A percentile compares a stretch with the other conserved stretches of the same genome.
Conservation (phyloP, 2,113 vertebrate species). For the Sclerurus mexicanus region DNA sequence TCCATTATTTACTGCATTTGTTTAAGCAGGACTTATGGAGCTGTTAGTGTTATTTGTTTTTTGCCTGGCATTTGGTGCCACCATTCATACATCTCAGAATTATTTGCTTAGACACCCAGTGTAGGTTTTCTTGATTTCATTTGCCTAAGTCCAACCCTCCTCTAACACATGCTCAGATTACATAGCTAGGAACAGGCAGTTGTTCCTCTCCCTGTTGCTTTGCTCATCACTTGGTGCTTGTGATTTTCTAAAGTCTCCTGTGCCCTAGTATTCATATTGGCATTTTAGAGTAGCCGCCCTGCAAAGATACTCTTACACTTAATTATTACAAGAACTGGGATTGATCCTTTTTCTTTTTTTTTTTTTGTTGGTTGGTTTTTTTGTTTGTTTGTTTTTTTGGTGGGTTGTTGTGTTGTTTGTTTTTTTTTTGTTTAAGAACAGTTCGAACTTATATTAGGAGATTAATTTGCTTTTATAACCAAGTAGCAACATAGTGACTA, state of each 20-base stretch:
- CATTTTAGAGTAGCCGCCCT: not conserved
- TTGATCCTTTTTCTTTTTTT: not conserved
- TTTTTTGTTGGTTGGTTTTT: too few relatives aligned
- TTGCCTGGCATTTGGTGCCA: conserved; percentile 47
- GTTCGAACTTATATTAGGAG: not conserved
- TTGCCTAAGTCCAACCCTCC: not conserved
- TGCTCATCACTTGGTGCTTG: not conserved
- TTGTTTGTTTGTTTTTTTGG: too few relatives aligned
- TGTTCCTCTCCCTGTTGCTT: not conserved
- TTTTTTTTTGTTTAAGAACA: not conserved
- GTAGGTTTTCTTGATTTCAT: conserved; percentile 13
- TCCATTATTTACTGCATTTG: conserved; percentile 59
- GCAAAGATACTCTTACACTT: not conserved
- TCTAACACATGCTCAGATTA: not conserved
- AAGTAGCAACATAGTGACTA: not conserved
- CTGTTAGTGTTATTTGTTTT: conserved; percentile 57
- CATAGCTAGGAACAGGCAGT: not conserved
- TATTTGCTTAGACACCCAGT: conserved; percentile 12
- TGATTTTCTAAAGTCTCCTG: not conserved
- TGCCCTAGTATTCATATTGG: not conserved
- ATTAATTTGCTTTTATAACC: conserved; percentile 17
- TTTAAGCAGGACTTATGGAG: conserved; percentile 50
- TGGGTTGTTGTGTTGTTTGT: too few relatives aligned
- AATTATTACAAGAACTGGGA: not conserved
- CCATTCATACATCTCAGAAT: conserved; percentile 17